Percentiles rank a stretch among this genome's conserved stretches.
phyloP scores from a whole-genome alignment of 2,113 vertebrate genomes.

The Sisor rabdophorus region DNA sequence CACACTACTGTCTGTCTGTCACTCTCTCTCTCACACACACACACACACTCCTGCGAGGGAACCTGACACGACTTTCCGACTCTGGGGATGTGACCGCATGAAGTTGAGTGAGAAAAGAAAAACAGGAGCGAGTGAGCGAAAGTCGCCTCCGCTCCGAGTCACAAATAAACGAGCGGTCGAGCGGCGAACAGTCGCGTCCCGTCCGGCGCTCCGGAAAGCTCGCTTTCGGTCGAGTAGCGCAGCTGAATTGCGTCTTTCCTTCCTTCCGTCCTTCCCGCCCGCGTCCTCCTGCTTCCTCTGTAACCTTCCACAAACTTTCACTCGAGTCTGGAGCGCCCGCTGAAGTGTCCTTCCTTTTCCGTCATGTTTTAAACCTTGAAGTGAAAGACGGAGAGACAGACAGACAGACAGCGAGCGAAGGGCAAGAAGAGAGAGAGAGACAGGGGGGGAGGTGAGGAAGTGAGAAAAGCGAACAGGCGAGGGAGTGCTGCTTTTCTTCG shows the following conservation, averaged over 20 bases:
- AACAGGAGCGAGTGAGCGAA: background rate
- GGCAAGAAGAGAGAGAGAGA: background rate
- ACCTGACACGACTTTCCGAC: constrained; percentile 21
- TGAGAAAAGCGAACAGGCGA: constrained; percentile 41
- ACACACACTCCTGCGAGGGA: background rate
- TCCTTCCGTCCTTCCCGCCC: constrained; percentile 23
- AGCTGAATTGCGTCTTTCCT: constrained; percentile 45
- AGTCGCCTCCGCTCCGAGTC: constrained; percentile 38
- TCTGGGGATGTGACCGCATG: background rate
- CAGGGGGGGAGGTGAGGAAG: constrained; percentile 41
- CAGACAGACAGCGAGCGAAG: background rate
- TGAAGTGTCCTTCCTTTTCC: constrained; percentile 42
- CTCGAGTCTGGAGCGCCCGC: constrained; percentile 44
- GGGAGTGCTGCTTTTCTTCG: constrained; percentile 42
- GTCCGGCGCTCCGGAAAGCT: background rate
- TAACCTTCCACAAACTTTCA: constrained; percentile 47
- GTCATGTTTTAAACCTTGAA: constrained; percentile 53
- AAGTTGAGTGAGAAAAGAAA: background rate
- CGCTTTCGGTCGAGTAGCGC: constrained; percentile 21
- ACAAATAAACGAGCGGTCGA: constrained; percentile 35
- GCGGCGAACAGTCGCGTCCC: background rate
- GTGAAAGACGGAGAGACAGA: constrained; percentile 34
- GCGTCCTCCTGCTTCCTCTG: constrained; percentile 20
- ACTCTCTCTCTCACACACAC: background rate
- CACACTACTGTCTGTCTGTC: background rate